phyloP scores from a whole-genome alignment of 1,140 invertebrate genomes.

The Drosophila mauritiana region DNA sequence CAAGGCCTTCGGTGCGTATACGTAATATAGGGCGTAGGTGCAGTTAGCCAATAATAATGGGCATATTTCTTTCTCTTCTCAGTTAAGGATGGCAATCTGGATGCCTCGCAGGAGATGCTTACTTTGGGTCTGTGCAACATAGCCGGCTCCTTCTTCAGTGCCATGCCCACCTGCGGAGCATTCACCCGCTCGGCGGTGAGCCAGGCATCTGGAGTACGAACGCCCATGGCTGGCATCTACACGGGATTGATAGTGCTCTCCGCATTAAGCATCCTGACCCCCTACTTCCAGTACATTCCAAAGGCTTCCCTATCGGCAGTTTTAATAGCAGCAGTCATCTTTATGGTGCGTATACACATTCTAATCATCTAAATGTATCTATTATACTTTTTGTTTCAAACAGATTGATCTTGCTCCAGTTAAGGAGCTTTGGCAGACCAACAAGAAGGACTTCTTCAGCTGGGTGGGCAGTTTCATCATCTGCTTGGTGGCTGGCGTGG shows the following conservation, averaged over 20 bases:
- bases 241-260: conserved; percentile 86
- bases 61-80: background rate
- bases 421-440: conserved; percentile 90
- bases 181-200: conserved; percentile 92
- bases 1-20: conserved; percentile 92
- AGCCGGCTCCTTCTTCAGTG: conserved; percentile 89
- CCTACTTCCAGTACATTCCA: conserved; percentile 93
- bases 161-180: conserved; percentile 92
- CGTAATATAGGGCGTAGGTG: background rate
- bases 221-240: conserved; percentile 90
- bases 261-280: conserved; percentile 90
- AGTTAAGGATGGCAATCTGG: conserved; percentile 86
- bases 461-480: conserved; percentile 91
- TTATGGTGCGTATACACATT: conserved; percentile 88
- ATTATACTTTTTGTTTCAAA: background rate
- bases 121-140: conserved; percentile 90
- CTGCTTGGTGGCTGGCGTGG: conserved; percentile 91
- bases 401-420: conserved; percentile 89
- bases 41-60: background rate
- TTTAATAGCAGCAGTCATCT: conserved; percentile 94
- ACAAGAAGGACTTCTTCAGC: conserved; percentile 89
- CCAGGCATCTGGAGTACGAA: conserved; percentile 90
- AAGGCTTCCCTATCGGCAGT: conserved; percentile 91
- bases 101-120: conserved; percentile 91
- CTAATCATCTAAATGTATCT: background rate